Evolutionary conservation across 1,140 invertebrate species (phyloP), one percentile per base, ranked within the genome.

Genomic region (Pantala flavescens): DNA sequence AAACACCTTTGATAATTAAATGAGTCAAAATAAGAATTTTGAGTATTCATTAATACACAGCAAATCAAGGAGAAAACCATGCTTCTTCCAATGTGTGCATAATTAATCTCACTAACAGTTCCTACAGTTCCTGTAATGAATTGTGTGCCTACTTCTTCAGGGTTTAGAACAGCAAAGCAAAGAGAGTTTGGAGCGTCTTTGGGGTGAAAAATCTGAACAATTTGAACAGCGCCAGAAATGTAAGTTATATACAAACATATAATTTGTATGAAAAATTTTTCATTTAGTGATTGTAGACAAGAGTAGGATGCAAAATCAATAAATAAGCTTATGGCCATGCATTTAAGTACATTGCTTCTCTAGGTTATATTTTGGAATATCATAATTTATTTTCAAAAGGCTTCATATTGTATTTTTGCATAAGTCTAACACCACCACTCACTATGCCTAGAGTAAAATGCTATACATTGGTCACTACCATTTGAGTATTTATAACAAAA

Each of bases 201-300:
- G 93, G 94, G 87, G 90, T 78, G 90, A 95, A 82, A 93, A 90
- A 82, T 89, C 89, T 83, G 89, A 92, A 79, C 90, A 92, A 83
- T 96, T 94, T 85, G 88, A 90, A 81, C 90, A 90, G 84, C 92
- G 93, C 81, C 91, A 92, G 83, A 93, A 93, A 88, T 86, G 93
- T 95, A 91, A 88, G 91, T 87, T 70, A 24, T 19, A 70, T 19
- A 63, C 16, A 21, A 63, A 12, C 3, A 63, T 14, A 1, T 63
- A 1, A 63, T 36, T 36, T 36, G 28, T 36, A 36, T 36, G 28
- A 36, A 36, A 36, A 36, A 36, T 36, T 36, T 36, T 36, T 36
- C 28, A 36, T 36, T 36, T 36, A 9, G 28, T 36, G 28, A 36
- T 36, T 36, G 28, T 36, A 36, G 28, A 21, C 49, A 63, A 63